Base-by-base conservation (phyloP, 2,888 invertebrate species). In the Girardia tigrina region DNA sequence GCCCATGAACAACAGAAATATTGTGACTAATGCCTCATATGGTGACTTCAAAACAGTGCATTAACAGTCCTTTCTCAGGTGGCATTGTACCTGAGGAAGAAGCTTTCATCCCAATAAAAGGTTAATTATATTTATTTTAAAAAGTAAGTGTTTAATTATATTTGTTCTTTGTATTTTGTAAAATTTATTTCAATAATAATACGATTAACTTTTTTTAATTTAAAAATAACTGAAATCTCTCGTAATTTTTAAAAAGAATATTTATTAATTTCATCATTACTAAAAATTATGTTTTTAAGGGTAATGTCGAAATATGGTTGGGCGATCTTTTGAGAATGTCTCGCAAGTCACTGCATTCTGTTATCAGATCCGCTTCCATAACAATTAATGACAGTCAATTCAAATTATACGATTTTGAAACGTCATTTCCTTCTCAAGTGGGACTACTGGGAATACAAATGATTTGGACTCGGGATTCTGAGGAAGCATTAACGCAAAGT, bases 381-480 rank as follows among this genome's bases (percentile, higher is more conserved):
- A 88, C 89, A 82, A 89, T 94, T 75, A 91, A 90, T 80, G 94
- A 95, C 84, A 88, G 90, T 0, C 88, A 90, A 81, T 93, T 94
- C 82, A 90, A 90, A 81, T 84, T 94, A 76, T 87, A 94, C 26
- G 87, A 88, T 79, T 94, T 94, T 84, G 87, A 94, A 76, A 92
- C 93, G 80, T 91, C 91, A 86, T 92, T 91, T 88, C 93, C 94
- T 0, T 92, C 94, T 0, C 94, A 95, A 87, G 90, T 91, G 79
- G 92, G 92, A 29, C 87, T 93, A 26, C 86, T 95, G 71, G 94
- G 94, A 1, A 89, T 95, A 77, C 95, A 95, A 87, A 92, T 95
- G 89, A 90, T 94, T 79, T 95, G 95, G 95, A 94, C 95, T 0
- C 87, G 92, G 78, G 94, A 95, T 83, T 89, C 92, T 0, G 94